Evolutionary conservation across 2,888 invertebrate genomes (phyloP).

Genomic region (Pecten maximus): DNA sequence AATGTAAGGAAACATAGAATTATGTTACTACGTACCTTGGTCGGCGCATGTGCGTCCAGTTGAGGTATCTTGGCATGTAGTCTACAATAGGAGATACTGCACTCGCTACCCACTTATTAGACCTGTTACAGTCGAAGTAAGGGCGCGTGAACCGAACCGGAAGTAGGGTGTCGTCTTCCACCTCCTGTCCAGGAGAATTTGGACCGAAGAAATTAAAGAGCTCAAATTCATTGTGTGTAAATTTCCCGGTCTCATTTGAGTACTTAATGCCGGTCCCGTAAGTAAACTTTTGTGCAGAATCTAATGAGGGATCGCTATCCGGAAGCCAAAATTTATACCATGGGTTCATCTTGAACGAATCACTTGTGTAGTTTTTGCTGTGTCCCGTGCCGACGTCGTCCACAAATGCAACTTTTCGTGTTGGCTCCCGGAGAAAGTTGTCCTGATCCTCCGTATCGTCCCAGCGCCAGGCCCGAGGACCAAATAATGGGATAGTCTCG

Average conservation of each 20-base stretch:
- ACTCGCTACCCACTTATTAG: constrained; percentile 96
- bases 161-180: constrained; percentile 83
- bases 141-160: constrained; percentile 97
- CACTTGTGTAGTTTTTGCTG: constrained; percentile 90
- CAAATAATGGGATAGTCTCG: constrained; percentile 95
- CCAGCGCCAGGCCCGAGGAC: constrained; percentile 90
- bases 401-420: constrained; percentile 90
- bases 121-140: constrained; percentile 96
- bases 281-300: constrained; percentile 58
- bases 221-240: constrained; percentile 67
- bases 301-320: constrained; percentile 78
- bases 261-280: constrained; percentile 76
- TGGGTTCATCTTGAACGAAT: constrained; percentile 50
- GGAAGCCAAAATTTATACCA: constrained; percentile 57
- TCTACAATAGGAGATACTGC: constrained; percentile 97
- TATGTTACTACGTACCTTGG: constrained; percentile 66
- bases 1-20: too few species aligned
- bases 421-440: constrained; percentile 95
- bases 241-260: constrained; percentile 76
- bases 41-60: constrained; percentile 75
- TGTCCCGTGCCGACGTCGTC: constrained; percentile 86
- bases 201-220: constrained; percentile 77
- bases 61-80: constrained; percentile 88
- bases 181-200: constrained; percentile 68
- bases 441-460: constrained; percentile 88